Base-by-base conservation (phyloP, 2,113 vertebrate species). In the Oostethus manadensis region DNA sequence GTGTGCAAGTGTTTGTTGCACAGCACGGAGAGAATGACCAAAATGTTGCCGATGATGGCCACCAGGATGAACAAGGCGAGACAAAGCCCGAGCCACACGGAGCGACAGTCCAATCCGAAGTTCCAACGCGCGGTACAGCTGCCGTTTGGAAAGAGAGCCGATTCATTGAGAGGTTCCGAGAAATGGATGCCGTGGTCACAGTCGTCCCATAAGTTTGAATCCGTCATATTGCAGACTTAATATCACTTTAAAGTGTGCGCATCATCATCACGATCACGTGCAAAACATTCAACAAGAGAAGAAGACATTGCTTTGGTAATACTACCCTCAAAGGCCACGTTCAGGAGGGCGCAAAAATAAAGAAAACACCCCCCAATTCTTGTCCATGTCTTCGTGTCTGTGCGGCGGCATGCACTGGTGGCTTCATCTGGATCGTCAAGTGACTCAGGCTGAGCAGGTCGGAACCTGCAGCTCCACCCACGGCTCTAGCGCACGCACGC, bases 1-100 rank as follows among this genome's bases (percentile, higher is more conserved):
- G 96, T 99, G 82, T 96, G 94, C 66, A 99, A 72, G 58, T 98
- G 97, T 73, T 89, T 91, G 76, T 99, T 98, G 87, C 96, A 99
- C 61, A 93, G 84, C 74, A 99, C 97, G 0, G 97, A 98, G 6
- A 99, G 91, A 71, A 99, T 98, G 33, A 99, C 97, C 38, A 99
- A 75, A 76, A 99, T 92, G 89, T 99, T 99, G 38, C 97, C 97
- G n/a, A 92, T 90, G 29, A 98, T 94, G 0, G 97, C 95, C 1
- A 91, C 89, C 74, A 94, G 72, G 68, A 99, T 98, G 75, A 99
- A 98, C 40, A 89, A 56, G 1, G 92, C 92, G 68, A 99, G 89
- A 60, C 94, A 90, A 57, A 98, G 70, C 44, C 95, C 96, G 0
- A 97, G 90, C 0, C 89, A 91, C 69, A 98, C 82, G 0, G 92